A percentile compares a stretch with the other conserved stretches of the same genome.
Conservation (phyloP, 2,888 invertebrate species). For the Bellardia bayeri region DNA sequence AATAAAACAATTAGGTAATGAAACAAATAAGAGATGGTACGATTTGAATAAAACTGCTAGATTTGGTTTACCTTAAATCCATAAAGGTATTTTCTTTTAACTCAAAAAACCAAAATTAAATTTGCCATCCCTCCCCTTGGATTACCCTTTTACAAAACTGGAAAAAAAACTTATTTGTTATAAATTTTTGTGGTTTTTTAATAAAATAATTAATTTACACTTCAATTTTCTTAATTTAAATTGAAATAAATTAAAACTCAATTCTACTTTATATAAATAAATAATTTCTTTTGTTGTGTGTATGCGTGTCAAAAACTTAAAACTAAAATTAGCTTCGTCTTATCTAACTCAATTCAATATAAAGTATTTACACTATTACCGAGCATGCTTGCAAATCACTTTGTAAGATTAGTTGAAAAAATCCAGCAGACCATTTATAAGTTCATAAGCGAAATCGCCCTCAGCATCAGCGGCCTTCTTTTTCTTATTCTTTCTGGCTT, state of each 20-base stretch:
- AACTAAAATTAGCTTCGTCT: conserved; percentile 27
- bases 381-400: conserved; percentile 76
- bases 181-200: conserved; percentile 26
- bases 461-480: conserved; percentile 78
- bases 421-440: conserved; percentile 82
- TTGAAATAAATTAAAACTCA: conserved; percentile 41
- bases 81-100: no score
- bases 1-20: no score
- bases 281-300: conserved; percentile 15
- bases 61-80: no score
- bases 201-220: conserved; percentile 61
- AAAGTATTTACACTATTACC: conserved; percentile 81
- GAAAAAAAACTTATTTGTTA: background rate
- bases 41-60: no score
- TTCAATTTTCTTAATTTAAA: conserved; percentile 24
- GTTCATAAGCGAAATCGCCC: conserved; percentile 80
- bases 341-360: conserved; percentile 73
- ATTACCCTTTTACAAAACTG: no score
- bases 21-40: no score
- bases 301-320: conserved; percentile 29
- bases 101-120: no score
- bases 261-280: conserved; percentile 39
- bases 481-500: conserved; percentile 82
- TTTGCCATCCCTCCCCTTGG: no score
- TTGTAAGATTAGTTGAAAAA: conserved; percentile 82